These are phyloP conservation scores for Folsomia manolachei DNA, from an alignment of 2,888 invertebrate genomes.

Conservation along the genomic window DNA sequence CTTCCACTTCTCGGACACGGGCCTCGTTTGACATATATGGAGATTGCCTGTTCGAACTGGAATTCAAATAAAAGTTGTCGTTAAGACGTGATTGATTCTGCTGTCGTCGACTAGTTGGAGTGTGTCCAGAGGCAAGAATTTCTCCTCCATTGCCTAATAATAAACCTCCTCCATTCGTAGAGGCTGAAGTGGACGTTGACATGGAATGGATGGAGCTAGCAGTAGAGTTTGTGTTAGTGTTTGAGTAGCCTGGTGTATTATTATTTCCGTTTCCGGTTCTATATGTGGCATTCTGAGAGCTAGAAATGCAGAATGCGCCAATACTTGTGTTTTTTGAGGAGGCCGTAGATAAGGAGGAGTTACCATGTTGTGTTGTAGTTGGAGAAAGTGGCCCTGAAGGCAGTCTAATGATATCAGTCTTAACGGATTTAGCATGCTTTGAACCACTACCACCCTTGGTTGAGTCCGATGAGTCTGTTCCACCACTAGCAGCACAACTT, in stretches of 20 bases:
- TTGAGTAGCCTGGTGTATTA: slow-evolving; percentile 24
- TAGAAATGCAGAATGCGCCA: slow-evolving; percentile 3
- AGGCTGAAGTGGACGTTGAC: slow-evolving; percentile 37
- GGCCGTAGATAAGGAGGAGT: slow-evolving; percentile 35
- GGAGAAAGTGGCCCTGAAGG: slow-evolving; percentile 36
- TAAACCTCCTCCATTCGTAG: not conserved
- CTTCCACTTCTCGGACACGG: not conserved
- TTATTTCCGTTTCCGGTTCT: not conserved
- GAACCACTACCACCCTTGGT: slow-evolving; percentile 22
- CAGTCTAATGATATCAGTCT: slow-evolving; percentile 50
- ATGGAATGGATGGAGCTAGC: slow-evolving; percentile 38
- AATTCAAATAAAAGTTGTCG: slow-evolving; percentile 27
- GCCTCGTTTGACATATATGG: slow-evolving; percentile 24
- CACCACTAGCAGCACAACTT: slow-evolving; percentile 27
- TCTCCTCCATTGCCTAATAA: not conserved
- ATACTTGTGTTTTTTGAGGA: slow-evolving; percentile 12
- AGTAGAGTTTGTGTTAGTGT: slow-evolving; percentile 31
- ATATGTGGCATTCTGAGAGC: not conserved
- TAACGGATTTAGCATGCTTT: slow-evolving; percentile 36
- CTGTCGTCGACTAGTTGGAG: slow-evolving; percentile 9
- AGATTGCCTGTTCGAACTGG: slow-evolving; percentile 32
- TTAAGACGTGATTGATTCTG: slow-evolving; percentile 22
- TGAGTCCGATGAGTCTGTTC: slow-evolving; percentile 31
- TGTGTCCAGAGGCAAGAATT: slow-evolving; percentile 19
- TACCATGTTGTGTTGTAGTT: slow-evolving; percentile 11